Evolutionary conservation across 2,888 invertebrate genomes (phyloP).

Genomic region (Calephelis perditalis): DNA sequence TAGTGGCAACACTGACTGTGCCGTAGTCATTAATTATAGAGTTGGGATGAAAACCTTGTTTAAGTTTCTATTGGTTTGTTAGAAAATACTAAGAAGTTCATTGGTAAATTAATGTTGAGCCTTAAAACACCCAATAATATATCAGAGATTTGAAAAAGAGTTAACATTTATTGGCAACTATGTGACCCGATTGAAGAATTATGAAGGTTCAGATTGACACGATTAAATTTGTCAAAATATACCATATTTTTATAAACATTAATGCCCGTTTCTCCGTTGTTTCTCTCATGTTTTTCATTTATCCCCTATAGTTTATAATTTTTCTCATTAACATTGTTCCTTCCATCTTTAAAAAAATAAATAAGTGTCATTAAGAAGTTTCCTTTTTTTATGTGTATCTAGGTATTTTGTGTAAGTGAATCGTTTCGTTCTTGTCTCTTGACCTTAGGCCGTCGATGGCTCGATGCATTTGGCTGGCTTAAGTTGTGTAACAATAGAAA

Average conservation of each 20-base stretch:
- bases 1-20: too few species aligned
- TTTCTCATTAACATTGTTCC: conserved; percentile 35
- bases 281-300: conserved; percentile 60
- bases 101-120: background rate
- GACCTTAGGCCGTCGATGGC: conserved; percentile 64
- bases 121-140: too few species aligned
- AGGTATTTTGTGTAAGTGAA: conserved; percentile 45
- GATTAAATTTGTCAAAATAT: conserved; percentile 73
- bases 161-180: conserved; percentile 14
- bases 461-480: conserved; percentile 44
- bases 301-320: conserved; percentile 48
- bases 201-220: conserved; percentile 30
- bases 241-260: conserved; percentile 54
- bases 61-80: background rate
- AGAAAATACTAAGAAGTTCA: background rate
- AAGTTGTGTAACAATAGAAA: conserved; percentile 75
- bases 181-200: conserved; percentile 32
- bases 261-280: conserved; percentile 53
- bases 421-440: conserved; percentile 65
- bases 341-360: conserved; percentile 15
- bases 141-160: too few species aligned
- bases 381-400: conserved; percentile 24
- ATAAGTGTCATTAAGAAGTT: conserved; percentile 20
- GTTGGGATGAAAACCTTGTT: too few species aligned
- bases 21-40: too few species aligned